A percentile compares a stretch with the other conserved stretches of the same genome.
phyloP scores from a whole-genome alignment of 2,888 invertebrate species.

The Chorisops tibialis region DNA sequence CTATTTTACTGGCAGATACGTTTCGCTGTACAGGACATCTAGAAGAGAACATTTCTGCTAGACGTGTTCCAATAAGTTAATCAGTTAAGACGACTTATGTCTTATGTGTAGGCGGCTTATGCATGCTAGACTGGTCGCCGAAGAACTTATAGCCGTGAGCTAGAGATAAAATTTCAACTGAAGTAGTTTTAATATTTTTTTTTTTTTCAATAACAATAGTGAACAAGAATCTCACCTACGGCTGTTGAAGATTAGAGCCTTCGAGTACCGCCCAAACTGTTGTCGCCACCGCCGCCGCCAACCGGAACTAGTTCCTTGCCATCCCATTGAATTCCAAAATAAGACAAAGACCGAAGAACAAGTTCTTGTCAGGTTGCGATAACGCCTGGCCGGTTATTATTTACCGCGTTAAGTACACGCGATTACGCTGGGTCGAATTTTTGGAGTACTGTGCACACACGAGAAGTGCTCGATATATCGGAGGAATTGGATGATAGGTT shows the following conservation, averaged over 20 bases:
- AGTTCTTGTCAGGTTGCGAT: neutral
- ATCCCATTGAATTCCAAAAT: neutral
- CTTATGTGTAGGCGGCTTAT: too few species aligned
- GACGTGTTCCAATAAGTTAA: too few species aligned
- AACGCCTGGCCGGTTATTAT: neutral
- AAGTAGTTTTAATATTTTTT: too few species aligned
- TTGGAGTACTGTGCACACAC: slow-evolving; percentile 7
- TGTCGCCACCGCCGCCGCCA: neutral
- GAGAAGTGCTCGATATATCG: slow-evolving; percentile 10
- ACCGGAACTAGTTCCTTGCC: slow-evolving; percentile 19
- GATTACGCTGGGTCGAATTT: slow-evolving; percentile 8
- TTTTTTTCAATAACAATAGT: neutral
- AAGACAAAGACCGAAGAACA: slow-evolving; percentile 6
- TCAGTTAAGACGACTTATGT: too few species aligned
- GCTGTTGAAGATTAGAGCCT: neutral
- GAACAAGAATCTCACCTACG: neutral
- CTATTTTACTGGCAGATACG: too few species aligned
- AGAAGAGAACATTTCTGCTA: too few species aligned
- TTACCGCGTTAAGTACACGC: neutral
- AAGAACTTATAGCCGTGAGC: neutral
- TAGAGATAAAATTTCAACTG: neutral
- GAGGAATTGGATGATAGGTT: slow-evolving; percentile 12
- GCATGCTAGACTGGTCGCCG: neutral
- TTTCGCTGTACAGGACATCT: too few species aligned
- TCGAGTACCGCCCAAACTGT: neutral